phyloP scores from a whole-genome alignment of 2,113 vertebrate species.

The Neolamprologus brichardi region DNA sequence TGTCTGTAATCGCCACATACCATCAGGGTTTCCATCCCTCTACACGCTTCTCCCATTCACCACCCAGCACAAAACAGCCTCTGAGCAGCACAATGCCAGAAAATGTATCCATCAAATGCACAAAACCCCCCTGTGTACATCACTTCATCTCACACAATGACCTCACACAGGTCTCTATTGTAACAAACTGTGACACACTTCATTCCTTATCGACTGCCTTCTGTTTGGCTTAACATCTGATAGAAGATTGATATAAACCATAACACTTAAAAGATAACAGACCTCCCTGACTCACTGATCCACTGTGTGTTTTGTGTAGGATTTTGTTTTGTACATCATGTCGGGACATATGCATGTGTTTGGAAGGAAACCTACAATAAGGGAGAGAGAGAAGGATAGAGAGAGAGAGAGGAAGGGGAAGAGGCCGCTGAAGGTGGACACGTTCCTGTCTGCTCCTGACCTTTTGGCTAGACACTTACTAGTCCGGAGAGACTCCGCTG shows the following conservation, averaged over 20 bases:
- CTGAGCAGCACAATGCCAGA: constrained; percentile 51
- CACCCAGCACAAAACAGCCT: constrained; percentile 61
- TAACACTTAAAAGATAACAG: constrained; percentile 54
- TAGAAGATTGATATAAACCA: constrained; percentile 34
- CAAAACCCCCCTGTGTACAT: constrained; percentile 55
- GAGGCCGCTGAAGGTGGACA: constrained; percentile 80
- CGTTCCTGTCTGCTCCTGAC: constrained; percentile 85
- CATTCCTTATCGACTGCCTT: constrained; percentile 51
- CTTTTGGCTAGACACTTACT: constrained; percentile 82
- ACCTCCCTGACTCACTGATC: constrained; percentile 50
- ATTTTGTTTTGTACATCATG: constrained; percentile 92
- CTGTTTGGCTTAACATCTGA: constrained; percentile 51
- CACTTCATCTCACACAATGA: constrained; percentile 66
- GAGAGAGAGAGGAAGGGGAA: constrained; percentile 74
- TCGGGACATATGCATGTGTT: constrained; percentile 83
- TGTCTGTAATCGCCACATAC: constrained; percentile 70
- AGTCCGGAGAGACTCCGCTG: constrained; percentile 73
- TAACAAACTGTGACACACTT: constrained; percentile 74
- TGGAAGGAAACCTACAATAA: constrained; percentile 77
- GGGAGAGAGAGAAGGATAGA: constrained; percentile 72
- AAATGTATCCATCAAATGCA: constrained; percentile 41
- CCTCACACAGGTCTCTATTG: constrained; percentile 70
- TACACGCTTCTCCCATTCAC: constrained; percentile 54
- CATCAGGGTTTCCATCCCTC: constrained; percentile 67
- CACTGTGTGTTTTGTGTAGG: constrained; percentile 66